Evolutionary conservation across 1,140 invertebrate genomes (phyloP), one percentile per base, ranked within the genome.

Genomic region (Zophobas atratus): DNA sequence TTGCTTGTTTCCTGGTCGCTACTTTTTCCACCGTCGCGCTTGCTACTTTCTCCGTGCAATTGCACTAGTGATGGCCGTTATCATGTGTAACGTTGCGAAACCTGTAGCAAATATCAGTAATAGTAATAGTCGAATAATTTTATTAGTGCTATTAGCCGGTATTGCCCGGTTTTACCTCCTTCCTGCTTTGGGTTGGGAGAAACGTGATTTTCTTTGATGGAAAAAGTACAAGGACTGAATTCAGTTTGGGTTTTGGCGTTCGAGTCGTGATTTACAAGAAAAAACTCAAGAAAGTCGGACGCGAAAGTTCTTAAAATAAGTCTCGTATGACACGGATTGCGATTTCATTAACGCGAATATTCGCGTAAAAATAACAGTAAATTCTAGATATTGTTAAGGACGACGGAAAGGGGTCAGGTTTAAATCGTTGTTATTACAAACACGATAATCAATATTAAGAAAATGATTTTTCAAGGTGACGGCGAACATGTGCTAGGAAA

Each of bases 251-350:
- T 67, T 43, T 43, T 67, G 56, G 6, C 2, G 2, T 51, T 51
- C 49, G 6, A 51, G 49, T 51, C 49, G 3, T 51, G 49, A 51
- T 51, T 51, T 51, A 51, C 49, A 20, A 20, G 49, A 51, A 51
- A 51, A 51, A 51, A 51, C 2, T 20, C 3, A 20, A 20, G n/a
- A 20, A 51, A 51, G 49, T 67, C 60, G 60, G 60, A 41, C 60
- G 60, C 60, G 60, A 67, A 67, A 67, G 60, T 67, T 41, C 60
- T 43, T 8, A 67, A 67, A 67, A 67, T 67, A 67, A 63, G 35
- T 51, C n/a, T 51, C 49, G n/a, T 51, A 51, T 63, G 57, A 63
- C 57, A 63, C 57, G 35, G 43, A 67, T 67, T 67, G 60, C 41
- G 36, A 51, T 51, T 63, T 63, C 34, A 67, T 67, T 67, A 67